These are phyloP conservation scores for Crotophaga sulcirostris DNA, from an alignment of 2,113 vertebrate species.

Conservation along the genomic window DNA sequence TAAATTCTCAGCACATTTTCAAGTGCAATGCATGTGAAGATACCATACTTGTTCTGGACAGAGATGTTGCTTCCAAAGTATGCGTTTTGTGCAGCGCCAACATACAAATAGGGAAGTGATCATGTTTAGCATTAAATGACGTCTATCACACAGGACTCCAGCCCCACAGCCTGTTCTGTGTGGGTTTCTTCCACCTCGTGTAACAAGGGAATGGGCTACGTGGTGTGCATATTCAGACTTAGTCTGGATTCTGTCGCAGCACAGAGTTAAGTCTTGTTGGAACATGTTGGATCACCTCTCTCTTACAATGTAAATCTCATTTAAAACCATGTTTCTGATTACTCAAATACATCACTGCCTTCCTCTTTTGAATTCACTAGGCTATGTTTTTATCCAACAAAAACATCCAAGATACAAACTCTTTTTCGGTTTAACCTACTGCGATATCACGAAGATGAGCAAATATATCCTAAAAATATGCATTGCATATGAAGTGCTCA, in stretches of 20 bases:
- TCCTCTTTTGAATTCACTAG: background rate
- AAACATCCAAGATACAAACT: background rate
- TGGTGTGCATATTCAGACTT: background rate
- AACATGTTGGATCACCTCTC: background rate
- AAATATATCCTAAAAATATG: background rate
- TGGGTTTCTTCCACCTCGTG: rapidly evolving
- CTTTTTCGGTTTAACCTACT: background rate
- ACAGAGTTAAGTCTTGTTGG: background rate
- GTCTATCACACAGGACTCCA: background rate
- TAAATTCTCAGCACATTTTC: background rate
- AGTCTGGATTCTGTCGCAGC: background rate
- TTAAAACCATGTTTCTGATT: background rate
- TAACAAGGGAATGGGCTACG: background rate
- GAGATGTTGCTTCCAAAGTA: background rate
- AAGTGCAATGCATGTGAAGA: background rate
- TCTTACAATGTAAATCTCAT: background rate
- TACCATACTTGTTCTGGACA: background rate
- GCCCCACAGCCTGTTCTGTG: background rate
- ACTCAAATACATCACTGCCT: background rate
- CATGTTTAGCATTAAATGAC: background rate
- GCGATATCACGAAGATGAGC: background rate
- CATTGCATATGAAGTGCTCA: background rate
- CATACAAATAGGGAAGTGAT: rapidly evolving
- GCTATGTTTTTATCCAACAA: background rate
- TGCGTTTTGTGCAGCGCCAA: rapidly evolving